Percentiles rank a stretch among this genome's conserved stretches.
These are phyloP conservation scores for Mico argentatus DNA, from an alignment of 2,797 vertebrate genomes.

Conservation along the genomic window DNA sequence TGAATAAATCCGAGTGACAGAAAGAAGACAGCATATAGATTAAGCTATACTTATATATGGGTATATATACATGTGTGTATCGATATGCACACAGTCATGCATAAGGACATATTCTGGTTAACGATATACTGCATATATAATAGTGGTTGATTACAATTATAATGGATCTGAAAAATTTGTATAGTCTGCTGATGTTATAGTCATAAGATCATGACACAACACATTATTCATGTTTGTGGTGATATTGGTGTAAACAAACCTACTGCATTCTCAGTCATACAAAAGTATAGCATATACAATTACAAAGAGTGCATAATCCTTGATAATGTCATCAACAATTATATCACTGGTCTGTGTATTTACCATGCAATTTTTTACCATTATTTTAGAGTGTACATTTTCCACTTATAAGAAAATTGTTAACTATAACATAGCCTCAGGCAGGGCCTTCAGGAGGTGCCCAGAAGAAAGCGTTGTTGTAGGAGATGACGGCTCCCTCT, in stretches of 20 bases:
- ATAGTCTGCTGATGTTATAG: not conserved
- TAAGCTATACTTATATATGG: not conserved
- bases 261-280: not conserved
- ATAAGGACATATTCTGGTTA: not conserved
- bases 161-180: not conserved
- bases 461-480: not conserved
- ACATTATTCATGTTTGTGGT: not conserved
- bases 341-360: too few relatives aligned
- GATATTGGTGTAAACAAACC: not conserved
- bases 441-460: not conserved
- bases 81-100: not conserved
- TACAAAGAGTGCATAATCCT: not conserved
- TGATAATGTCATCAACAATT: not conserved
- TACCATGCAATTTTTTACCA: not conserved
- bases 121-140: not conserved
- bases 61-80: too few relatives aligned
- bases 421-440: not conserved
- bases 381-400: not conserved
- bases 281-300: not conserved
- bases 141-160: not conserved
- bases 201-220: not conserved
- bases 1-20: not conserved
- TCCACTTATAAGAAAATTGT: not conserved
- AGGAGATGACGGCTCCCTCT: not conserved
- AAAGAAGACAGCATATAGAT: not conserved